Percentiles rank a stretch among this genome's conserved stretches.
These are phyloP conservation scores for Gadopsis bispinosus DNA, from an alignment of 2,797 vertebrate genomes.

Conservation along the genomic window DNA sequence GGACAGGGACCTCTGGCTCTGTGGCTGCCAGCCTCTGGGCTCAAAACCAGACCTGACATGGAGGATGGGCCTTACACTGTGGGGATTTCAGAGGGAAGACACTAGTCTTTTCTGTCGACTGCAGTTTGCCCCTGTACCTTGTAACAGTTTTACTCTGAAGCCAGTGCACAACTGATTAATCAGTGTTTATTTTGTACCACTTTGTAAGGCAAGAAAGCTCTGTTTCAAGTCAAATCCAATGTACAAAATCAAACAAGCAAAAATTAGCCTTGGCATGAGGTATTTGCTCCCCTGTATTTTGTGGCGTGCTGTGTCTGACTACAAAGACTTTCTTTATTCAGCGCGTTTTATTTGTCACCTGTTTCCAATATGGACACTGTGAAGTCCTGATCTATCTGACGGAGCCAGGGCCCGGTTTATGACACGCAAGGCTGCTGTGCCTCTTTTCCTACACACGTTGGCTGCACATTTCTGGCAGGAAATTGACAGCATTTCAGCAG, in stretches of 20 bases:
- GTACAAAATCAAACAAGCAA: conserved; percentile 76
- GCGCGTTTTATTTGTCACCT: conserved; percentile 85
- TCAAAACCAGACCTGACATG: conserved; percentile 76
- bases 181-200: conserved; percentile 69
- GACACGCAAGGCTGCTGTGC: conserved; percentile 77
- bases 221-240: conserved; percentile 68
- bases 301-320: conserved; percentile 74
- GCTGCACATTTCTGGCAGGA: conserved; percentile 85
- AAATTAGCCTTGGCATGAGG: conserved; percentile 74
- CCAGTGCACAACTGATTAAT: conserved; percentile 64
- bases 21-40: conserved; percentile 70
- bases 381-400: conserved; percentile 75
- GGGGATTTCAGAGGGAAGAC: conserved; percentile 62
- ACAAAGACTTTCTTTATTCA: conserved; percentile 79
- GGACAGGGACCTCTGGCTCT: conserved; percentile 82
- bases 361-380: conserved; percentile 84
- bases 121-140: conserved; percentile 6
- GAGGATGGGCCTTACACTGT: conserved; percentile 54
- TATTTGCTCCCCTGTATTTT: conserved; percentile 74
- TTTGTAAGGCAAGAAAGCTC: conserved; percentile 62
- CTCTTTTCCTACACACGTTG: conserved; percentile 80
- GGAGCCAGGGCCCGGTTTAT: conserved; percentile 73
- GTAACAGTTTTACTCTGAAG: conserved; percentile 38
- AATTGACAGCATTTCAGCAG: conserved; percentile 82
- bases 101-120: conserved; percentile 18